A percentile compares a stretch with the other conserved stretches of the same genome.
Evolutionary conservation across 1,140 invertebrate genomes (phyloP).

Genomic region (Triops longicaudatus): DNA sequence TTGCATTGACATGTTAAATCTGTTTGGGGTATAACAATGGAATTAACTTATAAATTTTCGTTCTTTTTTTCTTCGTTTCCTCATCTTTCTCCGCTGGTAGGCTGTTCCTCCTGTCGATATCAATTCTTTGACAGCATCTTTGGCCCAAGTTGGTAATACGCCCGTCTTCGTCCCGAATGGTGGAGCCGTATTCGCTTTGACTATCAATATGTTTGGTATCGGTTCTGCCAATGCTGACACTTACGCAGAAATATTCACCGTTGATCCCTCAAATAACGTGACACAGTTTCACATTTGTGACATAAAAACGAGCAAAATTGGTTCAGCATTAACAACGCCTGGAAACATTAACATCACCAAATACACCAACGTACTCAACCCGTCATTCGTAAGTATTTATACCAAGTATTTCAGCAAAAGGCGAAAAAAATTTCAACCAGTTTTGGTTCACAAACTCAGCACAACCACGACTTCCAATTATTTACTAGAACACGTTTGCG

Average conservation of each 20-base stretch:
- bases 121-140: not conserved
- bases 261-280: not conserved
- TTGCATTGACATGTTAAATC: not conserved
- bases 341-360: not conserved
- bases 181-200: slow-evolving; percentile 1
- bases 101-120: not conserved
- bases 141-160: not conserved
- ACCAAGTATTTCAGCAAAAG: not conserved
- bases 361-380: not conserved
- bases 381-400: not conserved
- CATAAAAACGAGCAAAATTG: not conserved
- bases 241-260: not conserved
- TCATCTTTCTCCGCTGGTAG: not conserved
- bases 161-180: not conserved
- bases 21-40: not conserved
- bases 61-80: not conserved
- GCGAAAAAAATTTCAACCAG: too few species aligned
- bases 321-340: not conserved
- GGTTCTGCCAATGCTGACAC: not conserved
- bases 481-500: too few species aligned
- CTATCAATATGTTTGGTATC: slow-evolving; percentile 9
- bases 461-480: too few species aligned
- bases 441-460: too few species aligned
- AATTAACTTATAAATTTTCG: not conserved
- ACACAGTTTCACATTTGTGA: not conserved